These are phyloP conservation scores for Brachionus calyciflorus DNA, from an alignment of 1,140 invertebrate species.

Conservation along the genomic window DNA sequence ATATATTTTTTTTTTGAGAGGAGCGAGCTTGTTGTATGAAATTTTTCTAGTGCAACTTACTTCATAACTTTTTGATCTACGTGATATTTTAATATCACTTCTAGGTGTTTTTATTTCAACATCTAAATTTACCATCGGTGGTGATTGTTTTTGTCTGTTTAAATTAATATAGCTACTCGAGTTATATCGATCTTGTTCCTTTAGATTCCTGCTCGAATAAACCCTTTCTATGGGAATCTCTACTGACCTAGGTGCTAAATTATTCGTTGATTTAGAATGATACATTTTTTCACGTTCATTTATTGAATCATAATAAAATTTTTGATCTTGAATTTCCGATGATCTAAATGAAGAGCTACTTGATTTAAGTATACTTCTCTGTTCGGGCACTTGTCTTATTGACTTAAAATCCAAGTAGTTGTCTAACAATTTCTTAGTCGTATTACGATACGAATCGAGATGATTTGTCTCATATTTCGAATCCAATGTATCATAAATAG, in stretches of 20 bases:
- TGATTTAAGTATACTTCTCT: no score
- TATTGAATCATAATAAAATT: no score
- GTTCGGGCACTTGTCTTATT: no score
- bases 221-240: conserved; percentile 36
- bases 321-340: no score
- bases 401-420: not conserved
- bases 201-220: not conserved
- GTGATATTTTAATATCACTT: conserved; percentile 25
- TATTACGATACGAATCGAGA: not conserved
- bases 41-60: no score
- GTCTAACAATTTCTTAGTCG: not conserved
- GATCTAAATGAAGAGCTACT: no score
- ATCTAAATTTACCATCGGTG: conserved; percentile 22
- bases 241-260: not conserved
- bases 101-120: conserved; percentile 19
- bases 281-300: not conserved
- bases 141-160: not conserved
- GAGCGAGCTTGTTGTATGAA: no score
- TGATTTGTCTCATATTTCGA: not conserved
- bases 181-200: no score
- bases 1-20: no score
- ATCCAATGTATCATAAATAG: conserved; percentile 6
- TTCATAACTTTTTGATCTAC: conserved; percentile 43
- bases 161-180: no score
- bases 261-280: not conserved